Conservation (phyloP, 2,888 invertebrate genomes). For the Rhagonycha lutea region DNA sequence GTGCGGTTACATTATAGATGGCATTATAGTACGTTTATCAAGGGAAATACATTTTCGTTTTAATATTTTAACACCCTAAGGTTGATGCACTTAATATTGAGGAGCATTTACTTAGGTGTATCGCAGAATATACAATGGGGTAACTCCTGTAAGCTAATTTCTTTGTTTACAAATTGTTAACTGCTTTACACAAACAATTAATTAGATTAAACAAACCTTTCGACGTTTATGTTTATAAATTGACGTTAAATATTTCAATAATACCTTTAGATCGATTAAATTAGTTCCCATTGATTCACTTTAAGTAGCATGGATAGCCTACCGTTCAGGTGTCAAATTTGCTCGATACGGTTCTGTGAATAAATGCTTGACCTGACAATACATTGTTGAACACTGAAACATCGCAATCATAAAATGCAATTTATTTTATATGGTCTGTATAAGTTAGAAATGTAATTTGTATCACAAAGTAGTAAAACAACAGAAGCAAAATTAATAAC, state of each 20-base stretch:
- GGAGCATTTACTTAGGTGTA: background rate
- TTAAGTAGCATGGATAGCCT: no score
- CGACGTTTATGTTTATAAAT: background rate
- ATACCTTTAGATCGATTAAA: background rate
- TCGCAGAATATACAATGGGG: background rate
- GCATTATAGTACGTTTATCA: background rate
- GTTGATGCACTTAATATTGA: background rate
- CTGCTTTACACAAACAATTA: background rate
- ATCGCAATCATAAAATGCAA: background rate
- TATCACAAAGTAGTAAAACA: background rate
- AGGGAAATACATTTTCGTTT: conserved; percentile 1
- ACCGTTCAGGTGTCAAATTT: no score
- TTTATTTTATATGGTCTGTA: background rate
- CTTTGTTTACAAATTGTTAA: background rate
- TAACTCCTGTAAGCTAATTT: background rate
- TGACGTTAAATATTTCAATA: background rate
- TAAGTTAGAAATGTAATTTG: background rate
- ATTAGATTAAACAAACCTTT: background rate
- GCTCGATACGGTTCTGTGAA: background rate
- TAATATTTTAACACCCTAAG: background rate
- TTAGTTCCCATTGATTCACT: no score
- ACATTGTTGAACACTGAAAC: background rate
- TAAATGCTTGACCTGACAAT: background rate
- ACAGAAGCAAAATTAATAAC: background rate
- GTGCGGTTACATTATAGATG: background rate